Evolutionary conservation across 2,113 vertebrate species (phyloP).

Genomic region (Bujurquina vittata): DNA sequence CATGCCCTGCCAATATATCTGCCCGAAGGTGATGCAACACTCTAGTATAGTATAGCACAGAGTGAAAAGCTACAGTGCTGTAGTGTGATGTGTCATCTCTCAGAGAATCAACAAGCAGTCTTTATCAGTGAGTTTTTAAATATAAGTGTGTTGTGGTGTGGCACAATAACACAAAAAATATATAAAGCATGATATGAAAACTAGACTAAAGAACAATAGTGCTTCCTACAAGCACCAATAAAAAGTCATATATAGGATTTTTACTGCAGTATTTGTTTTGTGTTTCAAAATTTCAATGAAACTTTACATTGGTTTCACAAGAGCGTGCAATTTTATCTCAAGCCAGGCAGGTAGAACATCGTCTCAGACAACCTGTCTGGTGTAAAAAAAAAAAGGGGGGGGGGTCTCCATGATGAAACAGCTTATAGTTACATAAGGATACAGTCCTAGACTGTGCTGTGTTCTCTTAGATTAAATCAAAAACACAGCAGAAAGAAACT

Average conservation of each 20-base stretch:
- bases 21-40: not conserved
- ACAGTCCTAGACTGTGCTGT: not conserved
- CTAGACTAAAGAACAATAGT: not conserved
- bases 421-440: not conserved
- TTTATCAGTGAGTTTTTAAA: constrained; percentile 7
- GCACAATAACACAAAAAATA: constrained; percentile 1
- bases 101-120: not conserved
- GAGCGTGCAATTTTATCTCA: not conserved
- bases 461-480: not conserved
- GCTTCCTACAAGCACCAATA: not conserved
- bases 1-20: not conserved
- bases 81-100: not conserved
- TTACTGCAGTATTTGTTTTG: not conserved
- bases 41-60: not conserved
- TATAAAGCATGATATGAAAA: not conserved
- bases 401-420: not conserved
- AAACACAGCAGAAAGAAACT: not conserved
- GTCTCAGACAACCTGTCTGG: not conserved
- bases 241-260: not conserved
- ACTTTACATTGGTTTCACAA: not conserved
- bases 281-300: not conserved
- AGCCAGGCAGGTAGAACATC: not conserved
- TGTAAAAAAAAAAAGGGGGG: not conserved
- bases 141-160: constrained; percentile 1
- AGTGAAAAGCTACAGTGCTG: not conserved